These are phyloP conservation scores for Tromatobia lineatoria DNA, from an alignment of 2,888 invertebrate genomes.

Conservation along the genomic window DNA sequence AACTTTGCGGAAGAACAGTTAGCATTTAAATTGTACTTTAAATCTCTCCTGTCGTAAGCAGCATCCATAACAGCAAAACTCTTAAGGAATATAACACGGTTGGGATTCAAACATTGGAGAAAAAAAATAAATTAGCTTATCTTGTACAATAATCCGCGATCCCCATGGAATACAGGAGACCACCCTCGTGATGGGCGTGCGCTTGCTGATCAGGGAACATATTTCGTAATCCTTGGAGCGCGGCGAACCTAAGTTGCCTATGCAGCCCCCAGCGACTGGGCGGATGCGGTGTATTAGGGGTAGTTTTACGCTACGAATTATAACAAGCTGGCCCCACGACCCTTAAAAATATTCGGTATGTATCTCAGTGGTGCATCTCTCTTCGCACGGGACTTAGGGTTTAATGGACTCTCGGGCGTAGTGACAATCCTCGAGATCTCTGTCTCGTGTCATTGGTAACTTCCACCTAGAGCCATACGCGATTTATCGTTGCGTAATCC, in stretches of 20 bases:
- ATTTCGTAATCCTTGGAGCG: constrained; percentile 83
- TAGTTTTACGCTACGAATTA: constrained; percentile 78
- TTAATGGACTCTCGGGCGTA: constrained; percentile 81
- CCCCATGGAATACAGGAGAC: constrained; percentile 71
- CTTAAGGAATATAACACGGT: constrained; percentile 46
- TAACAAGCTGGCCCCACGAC: constrained; percentile 68
- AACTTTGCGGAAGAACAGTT: constrained; percentile 11
- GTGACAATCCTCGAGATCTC: constrained; percentile 48
- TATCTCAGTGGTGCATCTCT: constrained; percentile 84
- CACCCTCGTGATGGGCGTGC: constrained; percentile 79
- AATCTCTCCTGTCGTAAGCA: constrained; percentile 36
- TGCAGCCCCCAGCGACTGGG: constrained; percentile 77
- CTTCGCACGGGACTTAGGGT: constrained; percentile 85
- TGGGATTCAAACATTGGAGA: constrained; percentile 41
- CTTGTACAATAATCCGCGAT: constrained; percentile 77
- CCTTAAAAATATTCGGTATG: constrained; percentile 65
- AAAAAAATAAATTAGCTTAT: constrained; percentile 82
- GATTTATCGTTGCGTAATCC: constrained; percentile 63
- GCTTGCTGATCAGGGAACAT: constrained; percentile 81
- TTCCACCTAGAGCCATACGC: constrained; percentile 7
- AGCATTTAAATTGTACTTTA: constrained; percentile 49
- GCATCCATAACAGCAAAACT: constrained; percentile 25
- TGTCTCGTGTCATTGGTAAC: constrained; percentile 1
- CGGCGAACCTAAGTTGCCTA: constrained; percentile 52
- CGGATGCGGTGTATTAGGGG: constrained; percentile 35